Base-by-base conservation (phyloP, 1,140 invertebrate species). In the Drosophila kepulauana region DNA sequence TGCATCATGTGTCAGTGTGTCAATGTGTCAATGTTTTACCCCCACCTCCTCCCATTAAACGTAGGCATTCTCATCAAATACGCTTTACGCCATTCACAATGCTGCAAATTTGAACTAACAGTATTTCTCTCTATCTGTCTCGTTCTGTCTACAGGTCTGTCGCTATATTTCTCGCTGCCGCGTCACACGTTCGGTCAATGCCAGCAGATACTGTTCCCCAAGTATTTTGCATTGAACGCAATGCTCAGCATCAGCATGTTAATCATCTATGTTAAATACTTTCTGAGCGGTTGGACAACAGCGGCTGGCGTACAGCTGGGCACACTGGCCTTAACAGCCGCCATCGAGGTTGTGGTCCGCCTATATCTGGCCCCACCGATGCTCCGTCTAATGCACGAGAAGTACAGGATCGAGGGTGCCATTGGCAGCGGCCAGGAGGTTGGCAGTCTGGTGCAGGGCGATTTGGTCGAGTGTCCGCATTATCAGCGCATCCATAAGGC, bases 171-270 rank as follows among this genome's bases (percentile, higher is more conserved):
- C 92, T 94, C 95, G 1, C 93, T 98, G 52, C 96, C 96, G 0
- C 94, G 97, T 13, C 97, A 97, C 81, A 95, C 95, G 41, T 98
- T 98, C 92, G 96, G 96, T 0, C 95, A 95, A 75, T 96, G 97
- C 4, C 97, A 98, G 91, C 95, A 96, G 67, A 95, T 97, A 11
- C 92, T 98, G n/a, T 98, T 98, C 92, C 97, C 97, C 3, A 95
- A 96, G 79, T 98, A 97, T 91, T 97, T 97, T 92, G 94, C 96
- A 4, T 93, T 97, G 48, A 97, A 97, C 82, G 94, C 95, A 0
- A 90, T 95, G 64, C 93, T 97, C 11, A 97, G 96, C 84, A 94
- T 97, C 8, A 94, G 95, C 6, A 96, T 96, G 4, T 93, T 97
- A 6, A 93, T 96, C 1, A 94, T 95, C 11, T 97, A 95, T 82